Evolutionary conservation across 92 coral and sea anemone genomes (phyloP).

Genomic region (Pocillopora meandrina): DNA sequence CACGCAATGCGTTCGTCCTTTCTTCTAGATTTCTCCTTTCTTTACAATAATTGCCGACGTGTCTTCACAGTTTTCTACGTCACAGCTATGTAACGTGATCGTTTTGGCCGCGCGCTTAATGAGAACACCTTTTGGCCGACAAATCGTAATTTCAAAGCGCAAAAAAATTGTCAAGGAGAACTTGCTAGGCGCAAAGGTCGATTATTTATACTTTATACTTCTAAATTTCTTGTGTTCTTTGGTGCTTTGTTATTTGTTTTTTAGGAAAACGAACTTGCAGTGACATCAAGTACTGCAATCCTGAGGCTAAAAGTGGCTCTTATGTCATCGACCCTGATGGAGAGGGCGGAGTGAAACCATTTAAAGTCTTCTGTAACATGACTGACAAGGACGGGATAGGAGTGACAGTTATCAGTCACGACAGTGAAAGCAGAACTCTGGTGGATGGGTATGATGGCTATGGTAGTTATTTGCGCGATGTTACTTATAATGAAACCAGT

Average conservation of each 20-base stretch:
- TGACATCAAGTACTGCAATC: not conserved
- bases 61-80: too few species aligned
- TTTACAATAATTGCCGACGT: too few species aligned
- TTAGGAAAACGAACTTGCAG: not conserved
- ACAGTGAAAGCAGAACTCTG: not conserved
- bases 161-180: too few species aligned
- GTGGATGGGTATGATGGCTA: not conserved
- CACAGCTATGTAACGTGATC: too few species aligned
- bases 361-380: slow-evolving; percentile 18
- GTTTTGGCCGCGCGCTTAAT: too few species aligned
- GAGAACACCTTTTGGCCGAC: too few species aligned
- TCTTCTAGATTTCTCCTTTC: too few species aligned
- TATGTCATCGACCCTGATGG: slow-evolving; percentile 22
- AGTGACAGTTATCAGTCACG: slow-evolving; percentile 19
- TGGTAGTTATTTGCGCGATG: not conserved
- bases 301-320: not conserved
- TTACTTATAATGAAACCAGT: not conserved
- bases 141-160: too few species aligned
- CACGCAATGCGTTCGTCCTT: too few species aligned
- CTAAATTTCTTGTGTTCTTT: too few species aligned
- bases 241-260: not conserved
- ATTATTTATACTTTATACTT: too few species aligned
- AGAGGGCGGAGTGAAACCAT: not conserved
- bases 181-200: too few species aligned
- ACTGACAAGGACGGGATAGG: not conserved